Evolutionary conservation across 1,140 invertebrate genomes (phyloP).

Genomic region (Apis laboriosa): DNA sequence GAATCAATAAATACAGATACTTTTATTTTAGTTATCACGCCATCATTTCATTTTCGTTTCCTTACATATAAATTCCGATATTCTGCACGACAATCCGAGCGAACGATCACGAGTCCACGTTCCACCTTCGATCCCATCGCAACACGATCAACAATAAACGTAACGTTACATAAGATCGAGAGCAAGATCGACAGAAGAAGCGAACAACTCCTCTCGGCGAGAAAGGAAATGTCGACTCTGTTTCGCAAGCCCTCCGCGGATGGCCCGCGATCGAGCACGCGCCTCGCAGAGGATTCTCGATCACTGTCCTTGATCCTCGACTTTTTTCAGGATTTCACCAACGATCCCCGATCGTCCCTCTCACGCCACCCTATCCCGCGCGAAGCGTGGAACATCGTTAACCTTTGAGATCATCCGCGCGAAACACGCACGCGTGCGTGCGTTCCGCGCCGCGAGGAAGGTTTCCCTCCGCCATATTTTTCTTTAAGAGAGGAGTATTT

Average conservation of each 20-base stretch:
- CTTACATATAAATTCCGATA: too few species aligned
- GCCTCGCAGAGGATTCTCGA: background rate
- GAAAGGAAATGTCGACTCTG: slow-evolving; percentile 29
- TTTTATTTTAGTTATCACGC: too few species aligned
- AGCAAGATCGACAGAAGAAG: too few species aligned
- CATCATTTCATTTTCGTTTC: too few species aligned
- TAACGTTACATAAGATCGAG: too few species aligned
- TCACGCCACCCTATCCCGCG: slow-evolving; percentile 32
- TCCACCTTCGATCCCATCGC: too few species aligned
- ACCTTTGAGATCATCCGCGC: slow-evolving; percentile 71
- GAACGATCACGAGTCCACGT: too few species aligned
- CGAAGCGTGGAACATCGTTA: slow-evolving; percentile 70
- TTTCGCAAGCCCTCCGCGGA: background rate
- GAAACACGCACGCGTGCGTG: slow-evolving; percentile 44
- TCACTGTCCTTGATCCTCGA: slow-evolving; percentile 38
- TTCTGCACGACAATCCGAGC: too few species aligned
- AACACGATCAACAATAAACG: too few species aligned
- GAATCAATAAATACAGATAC: too few species aligned
- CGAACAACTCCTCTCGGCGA: background rate
- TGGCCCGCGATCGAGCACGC: background rate
- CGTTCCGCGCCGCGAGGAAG: slow-evolving; percentile 50
- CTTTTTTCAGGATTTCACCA: slow-evolving; percentile 44
- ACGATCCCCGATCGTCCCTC: slow-evolving; percentile 7
- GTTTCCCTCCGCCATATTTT: background rate
- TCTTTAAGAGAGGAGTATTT: too few species aligned